These are phyloP conservation scores for Hemiscyllium ocellatum DNA, from an alignment of 2,113 vertebrate genomes.

Conservation along the genomic window DNA sequence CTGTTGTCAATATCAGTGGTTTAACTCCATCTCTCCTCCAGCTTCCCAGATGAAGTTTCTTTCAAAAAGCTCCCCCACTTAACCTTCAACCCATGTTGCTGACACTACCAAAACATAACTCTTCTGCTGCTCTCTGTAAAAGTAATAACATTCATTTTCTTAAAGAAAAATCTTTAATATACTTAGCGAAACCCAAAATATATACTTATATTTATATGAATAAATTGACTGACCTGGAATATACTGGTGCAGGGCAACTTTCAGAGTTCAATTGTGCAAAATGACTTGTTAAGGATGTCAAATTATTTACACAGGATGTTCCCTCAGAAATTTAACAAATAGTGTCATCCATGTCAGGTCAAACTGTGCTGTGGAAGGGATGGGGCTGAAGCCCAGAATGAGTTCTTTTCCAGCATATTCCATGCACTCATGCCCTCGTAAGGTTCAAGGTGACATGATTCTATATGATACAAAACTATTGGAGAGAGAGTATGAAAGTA, in stretches of 20 bases:
- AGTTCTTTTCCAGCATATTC: neutral
- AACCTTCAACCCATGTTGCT: neutral
- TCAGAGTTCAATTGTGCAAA: neutral
- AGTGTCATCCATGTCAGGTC: neutral
- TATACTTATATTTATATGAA: neutral
- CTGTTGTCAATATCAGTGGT: neutral
- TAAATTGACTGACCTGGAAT: neutral
- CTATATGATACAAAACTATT: neutral
- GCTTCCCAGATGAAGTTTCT: neutral
- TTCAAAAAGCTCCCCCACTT: neutral
- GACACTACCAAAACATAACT: neutral
- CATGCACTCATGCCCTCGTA: neutral
- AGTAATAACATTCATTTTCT: neutral
- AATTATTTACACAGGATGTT: neutral
- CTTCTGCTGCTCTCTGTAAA: neutral
- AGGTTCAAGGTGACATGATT: neutral
- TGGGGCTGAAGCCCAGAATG: neutral
- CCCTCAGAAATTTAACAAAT: neutral
- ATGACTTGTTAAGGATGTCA: neutral
- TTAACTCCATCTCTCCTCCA: neutral
- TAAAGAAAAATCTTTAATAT: neutral
- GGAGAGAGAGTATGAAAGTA: neutral
- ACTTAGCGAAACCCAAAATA: neutral
- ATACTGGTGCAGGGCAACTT: neutral
- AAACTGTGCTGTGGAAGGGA: neutral